phyloP scores from a whole-genome alignment of 1,140 invertebrate species.

The Sitobion miscanthi region DNA sequence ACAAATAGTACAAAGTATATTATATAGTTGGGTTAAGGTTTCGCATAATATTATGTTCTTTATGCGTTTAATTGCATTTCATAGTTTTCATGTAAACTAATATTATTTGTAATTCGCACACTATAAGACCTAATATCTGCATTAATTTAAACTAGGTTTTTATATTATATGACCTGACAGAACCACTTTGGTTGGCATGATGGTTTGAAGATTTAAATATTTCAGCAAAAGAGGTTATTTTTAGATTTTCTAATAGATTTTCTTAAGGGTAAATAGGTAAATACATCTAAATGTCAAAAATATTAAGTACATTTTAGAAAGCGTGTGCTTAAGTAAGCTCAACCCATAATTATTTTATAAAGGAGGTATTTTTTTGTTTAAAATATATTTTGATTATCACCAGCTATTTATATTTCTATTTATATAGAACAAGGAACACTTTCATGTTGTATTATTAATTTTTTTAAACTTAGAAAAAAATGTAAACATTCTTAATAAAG shows the following conservation, averaged over 20 bases:
- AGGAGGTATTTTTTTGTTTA: too few relatives aligned
- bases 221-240: not conserved
- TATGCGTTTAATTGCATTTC: not conserved
- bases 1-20: not conserved
- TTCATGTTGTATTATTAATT: not conserved
- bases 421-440: too few relatives aligned
- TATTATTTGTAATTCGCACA: not conserved
- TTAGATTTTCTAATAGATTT: not conserved
- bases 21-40: not conserved
- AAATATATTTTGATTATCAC: too few relatives aligned
- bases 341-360: not conserved
- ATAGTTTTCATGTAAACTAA: not conserved
- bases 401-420: too few relatives aligned
- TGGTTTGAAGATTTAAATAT: not conserved
- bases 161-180: not conserved
- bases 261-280: not conserved
- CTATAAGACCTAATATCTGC: not conserved
- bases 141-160: not conserved
- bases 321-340: not conserved
- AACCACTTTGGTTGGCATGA: not conserved
- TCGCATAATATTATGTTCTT: not conserved
- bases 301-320: too few relatives aligned
- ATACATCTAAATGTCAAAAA: not conserved
- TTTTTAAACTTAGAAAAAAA: not conserved
- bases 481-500: not conserved